Evolutionary conservation across 2,888 invertebrate species (phyloP), one percentile per base, ranked within the genome.

Genomic region (Pyrochroa serraticornis): DNA sequence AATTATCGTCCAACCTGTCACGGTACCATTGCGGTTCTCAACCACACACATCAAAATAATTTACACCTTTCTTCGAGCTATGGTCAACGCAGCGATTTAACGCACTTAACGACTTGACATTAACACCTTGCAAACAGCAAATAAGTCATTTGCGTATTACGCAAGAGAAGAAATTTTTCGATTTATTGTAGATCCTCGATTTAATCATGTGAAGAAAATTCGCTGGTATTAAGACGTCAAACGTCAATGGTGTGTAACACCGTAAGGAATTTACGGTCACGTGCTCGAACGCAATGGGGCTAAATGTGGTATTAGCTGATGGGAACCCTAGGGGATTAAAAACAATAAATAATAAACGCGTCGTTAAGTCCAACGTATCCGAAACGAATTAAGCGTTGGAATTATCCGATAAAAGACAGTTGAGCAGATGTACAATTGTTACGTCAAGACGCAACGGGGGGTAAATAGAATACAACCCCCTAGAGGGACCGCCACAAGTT

Each of bases 151-250:
- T 22, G 22, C 22, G 22, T 22, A 22, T 22, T 22, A 22, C 22
- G 22, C 22, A 22, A 22, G 22, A 22, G 22, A 5, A 22, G 5
- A 22, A 22, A 5, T n/a, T 22, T 22, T 22, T 22, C 22, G 22
- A 22, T 22, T 22, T 22, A 5, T 22, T 22, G 22, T 5, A 22
- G 22, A 2, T 5, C 22, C 22, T 22, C 5, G 22, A 43, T 43
- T 41, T 41, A 41, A 8, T 43, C 12, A 22, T 22, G 36, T 36
- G 52, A 33, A 35, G 46, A 53, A 46, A 13, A 13, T 14, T 39
- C 13, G 31, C 31, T 45, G 22, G 52, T 59, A 64, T 64, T 64
- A 62, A 64, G 64, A 62, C 53, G 62, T 64, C 64, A 58, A 52
- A 50, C 35, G 45, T 62, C 54, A 54, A 62, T 58, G 50, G 42